phyloP scores from a whole-genome alignment of 2,888 invertebrate genomes.

The Meiosimyza decipiens region DNA sequence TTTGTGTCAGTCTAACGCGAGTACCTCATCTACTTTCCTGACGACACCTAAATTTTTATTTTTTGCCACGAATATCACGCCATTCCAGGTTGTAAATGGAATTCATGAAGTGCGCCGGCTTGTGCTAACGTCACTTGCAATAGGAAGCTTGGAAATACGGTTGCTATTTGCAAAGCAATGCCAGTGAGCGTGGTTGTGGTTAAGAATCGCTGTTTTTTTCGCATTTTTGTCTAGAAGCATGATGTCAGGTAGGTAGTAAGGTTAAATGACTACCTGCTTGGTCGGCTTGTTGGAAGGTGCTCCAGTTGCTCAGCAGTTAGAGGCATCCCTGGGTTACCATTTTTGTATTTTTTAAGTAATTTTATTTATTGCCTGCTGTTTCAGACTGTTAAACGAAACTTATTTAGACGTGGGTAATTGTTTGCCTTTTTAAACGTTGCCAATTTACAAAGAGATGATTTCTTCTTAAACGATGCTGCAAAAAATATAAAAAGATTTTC shows the following conservation, averaged over 20 bases:
- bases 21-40: neutral
- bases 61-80: neutral
- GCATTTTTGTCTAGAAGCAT: too few relatives aligned
- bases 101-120: slow-evolving; percentile 22
- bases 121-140: slow-evolving; percentile 12
- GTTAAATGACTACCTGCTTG: too few relatives aligned
- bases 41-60: neutral
- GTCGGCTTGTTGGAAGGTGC: too few relatives aligned
- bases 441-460: slow-evolving; percentile 20
- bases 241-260: too few relatives aligned
- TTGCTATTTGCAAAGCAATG: too few relatives aligned
- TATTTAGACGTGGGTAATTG: slow-evolving; percentile 9
- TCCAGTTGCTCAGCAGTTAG: too few relatives aligned
- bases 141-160: neutral
- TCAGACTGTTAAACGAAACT: slow-evolving; percentile 1
- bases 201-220: too few relatives aligned
- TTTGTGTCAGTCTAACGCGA: too few relatives aligned
- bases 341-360: neutral
- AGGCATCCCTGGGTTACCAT: too few relatives aligned
- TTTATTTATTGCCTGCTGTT: slow-evolving; percentile 2
- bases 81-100: slow-evolving; percentile 19
- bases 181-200: too few relatives aligned
- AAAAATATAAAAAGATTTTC: too few relatives aligned
- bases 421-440: slow-evolving; percentile 23
- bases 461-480: too few relatives aligned